Evolutionary conservation across 2,797 vertebrate genomes (phyloP).

Genomic region (Apodemus agrarius): DNA sequence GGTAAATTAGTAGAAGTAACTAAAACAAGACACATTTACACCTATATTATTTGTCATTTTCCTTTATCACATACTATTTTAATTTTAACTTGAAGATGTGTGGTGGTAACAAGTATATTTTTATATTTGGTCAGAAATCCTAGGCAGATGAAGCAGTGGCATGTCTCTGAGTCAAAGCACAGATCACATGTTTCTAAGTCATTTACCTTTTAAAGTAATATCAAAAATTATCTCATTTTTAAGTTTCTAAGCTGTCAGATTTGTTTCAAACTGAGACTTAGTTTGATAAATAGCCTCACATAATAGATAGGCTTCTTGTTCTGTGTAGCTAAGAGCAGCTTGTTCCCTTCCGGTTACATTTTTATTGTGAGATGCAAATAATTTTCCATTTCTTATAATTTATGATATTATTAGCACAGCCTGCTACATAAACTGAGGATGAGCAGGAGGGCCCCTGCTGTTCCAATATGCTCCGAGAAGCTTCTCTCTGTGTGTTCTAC

Average conservation of each 20-base stretch:
- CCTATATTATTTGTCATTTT: neutral
- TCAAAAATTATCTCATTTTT: constrained; percentile 25
- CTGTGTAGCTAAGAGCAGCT: constrained; percentile 53
- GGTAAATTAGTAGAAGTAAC: neutral
- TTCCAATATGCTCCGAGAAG: constrained; percentile 60
- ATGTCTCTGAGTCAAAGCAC: neutral
- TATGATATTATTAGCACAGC: constrained; percentile 71
- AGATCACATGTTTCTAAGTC: constrained; percentile 8
- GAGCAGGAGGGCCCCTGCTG: constrained; percentile 63
- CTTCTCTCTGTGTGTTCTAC: neutral
- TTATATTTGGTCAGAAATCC: constrained; percentile 16
- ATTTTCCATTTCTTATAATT: constrained; percentile 70
- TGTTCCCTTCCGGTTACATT: constrained; percentile 64
- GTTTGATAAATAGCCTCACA: constrained; percentile 61
- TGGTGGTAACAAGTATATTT: neutral
- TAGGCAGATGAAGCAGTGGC: neutral
- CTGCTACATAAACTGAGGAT: constrained; percentile 68
- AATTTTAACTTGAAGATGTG: neutral
- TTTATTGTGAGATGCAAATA: constrained; percentile 68
- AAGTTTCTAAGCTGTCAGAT: constrained; percentile 54
- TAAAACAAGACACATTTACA: neutral
- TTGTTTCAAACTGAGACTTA: constrained; percentile 52
- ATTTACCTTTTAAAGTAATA: constrained; percentile 38
- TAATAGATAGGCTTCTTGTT: constrained; percentile 34
- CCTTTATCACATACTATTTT: neutral